Conservation (phyloP, 2,888 invertebrate genomes). For the Abrostola tripartita region DNA sequence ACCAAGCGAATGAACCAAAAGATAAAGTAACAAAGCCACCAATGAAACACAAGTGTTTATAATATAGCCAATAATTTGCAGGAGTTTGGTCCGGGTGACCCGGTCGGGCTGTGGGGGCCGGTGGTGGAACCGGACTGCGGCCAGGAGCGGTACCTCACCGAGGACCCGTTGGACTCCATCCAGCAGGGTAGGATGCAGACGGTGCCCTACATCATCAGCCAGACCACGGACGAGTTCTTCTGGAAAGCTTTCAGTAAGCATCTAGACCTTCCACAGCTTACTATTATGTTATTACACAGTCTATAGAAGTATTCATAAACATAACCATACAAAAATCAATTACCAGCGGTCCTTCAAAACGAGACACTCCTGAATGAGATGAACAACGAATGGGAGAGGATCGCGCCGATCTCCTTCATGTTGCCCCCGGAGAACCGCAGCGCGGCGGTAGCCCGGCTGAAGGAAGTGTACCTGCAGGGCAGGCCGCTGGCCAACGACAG, state of each 20-base stretch:
- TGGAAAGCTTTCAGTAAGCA: conserved; percentile 89
- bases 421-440: conserved; percentile 87
- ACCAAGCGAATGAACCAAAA: too few species aligned
- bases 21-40: background rate
- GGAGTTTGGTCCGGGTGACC: conserved; percentile 86
- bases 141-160: conserved; percentile 90
- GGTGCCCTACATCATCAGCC: conserved; percentile 90
- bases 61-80: conserved; percentile 50
- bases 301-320: too few species aligned
- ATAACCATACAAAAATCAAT: background rate
- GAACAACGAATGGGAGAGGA: conserved; percentile 89
- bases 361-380: conserved; percentile 86
- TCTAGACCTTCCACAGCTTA: background rate
- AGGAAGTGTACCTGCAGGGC: conserved; percentile 77
- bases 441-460: conserved; percentile 85
- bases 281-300: background rate
- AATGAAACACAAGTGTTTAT: background rate
- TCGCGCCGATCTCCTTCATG: conserved; percentile 91
- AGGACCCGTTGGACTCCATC: conserved; percentile 89
- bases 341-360: conserved; percentile 86
- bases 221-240: conserved; percentile 91
- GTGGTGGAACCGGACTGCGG: conserved; percentile 91
- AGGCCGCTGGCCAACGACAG: conserved; percentile 75
- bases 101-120: conserved; percentile 89
- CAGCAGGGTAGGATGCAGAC: conserved; percentile 88